Evolutionary conservation across 2,113 vertebrate genomes (phyloP).

Genomic region (Etia nguti): DNA sequence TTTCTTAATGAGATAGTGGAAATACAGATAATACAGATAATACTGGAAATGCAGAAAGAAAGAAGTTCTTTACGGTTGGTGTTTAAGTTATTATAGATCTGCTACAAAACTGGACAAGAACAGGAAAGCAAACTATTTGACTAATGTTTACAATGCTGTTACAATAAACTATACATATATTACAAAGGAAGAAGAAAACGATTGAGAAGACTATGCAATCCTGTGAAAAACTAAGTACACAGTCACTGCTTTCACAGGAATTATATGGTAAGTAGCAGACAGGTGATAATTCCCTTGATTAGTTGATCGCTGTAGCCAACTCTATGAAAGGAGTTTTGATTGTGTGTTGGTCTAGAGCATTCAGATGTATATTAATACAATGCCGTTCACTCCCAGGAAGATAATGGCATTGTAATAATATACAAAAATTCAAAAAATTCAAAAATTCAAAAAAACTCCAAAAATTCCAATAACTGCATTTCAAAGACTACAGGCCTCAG

Average conservation of each 20-base stretch:
- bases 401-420: too few species aligned
- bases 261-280: rapidly evolving
- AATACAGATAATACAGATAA: rapidly evolving
- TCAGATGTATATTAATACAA: not conserved
- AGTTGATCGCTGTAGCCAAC: not conserved
- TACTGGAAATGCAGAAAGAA: rapidly evolving
- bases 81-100: rapidly evolving
- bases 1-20: not conserved
- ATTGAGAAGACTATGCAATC: rapidly evolving
- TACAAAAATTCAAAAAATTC: too few species aligned
- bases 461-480: rapidly evolving
- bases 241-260: rapidly evolving
- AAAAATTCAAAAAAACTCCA: too few species aligned
- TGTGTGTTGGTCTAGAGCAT: rapidly evolving
- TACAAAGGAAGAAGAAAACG: rapidly evolving
- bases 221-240: rapidly evolving
- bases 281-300: rapidly evolving
- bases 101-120: not conserved
- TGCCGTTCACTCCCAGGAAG: too few species aligned
- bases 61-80: rapidly evolving
- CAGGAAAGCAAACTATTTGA: not conserved
- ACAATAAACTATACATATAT: not conserved
- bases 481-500: not conserved
- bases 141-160: rapidly evolving
- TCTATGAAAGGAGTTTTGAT: rapidly evolving